A percentile compares a stretch with the other conserved stretches of the same genome.
phyloP scores from a whole-genome alignment of 2,888 invertebrate genomes.

The Coelopa pilipes region DNA sequence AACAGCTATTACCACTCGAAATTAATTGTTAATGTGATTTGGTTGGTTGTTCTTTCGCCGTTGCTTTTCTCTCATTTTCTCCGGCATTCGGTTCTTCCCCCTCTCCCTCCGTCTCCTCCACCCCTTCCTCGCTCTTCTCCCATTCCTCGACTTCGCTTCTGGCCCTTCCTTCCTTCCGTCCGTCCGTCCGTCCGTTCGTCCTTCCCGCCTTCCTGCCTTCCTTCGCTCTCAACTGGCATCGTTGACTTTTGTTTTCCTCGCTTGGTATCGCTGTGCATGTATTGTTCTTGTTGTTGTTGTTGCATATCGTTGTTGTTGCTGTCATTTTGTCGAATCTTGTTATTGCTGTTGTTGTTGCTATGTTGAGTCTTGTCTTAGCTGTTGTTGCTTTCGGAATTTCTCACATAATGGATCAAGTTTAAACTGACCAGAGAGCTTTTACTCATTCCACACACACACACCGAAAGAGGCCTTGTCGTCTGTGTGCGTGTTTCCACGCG shows the following conservation, averaged over 20 bases:
- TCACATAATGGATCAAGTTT: neutral
- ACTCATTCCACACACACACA: neutral
- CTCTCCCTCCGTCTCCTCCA: no score
- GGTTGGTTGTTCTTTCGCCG: conserved; percentile 48
- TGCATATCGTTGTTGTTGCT: no score
- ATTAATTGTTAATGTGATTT: conserved; percentile 58
- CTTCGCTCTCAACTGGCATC: no score
- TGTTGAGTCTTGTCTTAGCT: conserved; percentile 39
- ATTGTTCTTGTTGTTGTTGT: no score
- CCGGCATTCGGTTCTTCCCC: conserved; percentile 33
- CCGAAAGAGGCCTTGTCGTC: neutral
- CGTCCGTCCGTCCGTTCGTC: no score
- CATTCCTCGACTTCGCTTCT: conserved; percentile 44
- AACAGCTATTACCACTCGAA: conserved; percentile 43
- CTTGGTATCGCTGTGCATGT: no score
- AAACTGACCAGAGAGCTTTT: neutral
- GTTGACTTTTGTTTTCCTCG: no score
- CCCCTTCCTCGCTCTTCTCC: neutral
- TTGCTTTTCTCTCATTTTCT: conserved; percentile 42
- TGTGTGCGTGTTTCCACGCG: neutral
- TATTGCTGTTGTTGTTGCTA: conserved; percentile 28
- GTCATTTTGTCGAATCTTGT: no score
- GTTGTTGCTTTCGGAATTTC: neutral
- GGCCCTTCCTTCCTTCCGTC: no score
- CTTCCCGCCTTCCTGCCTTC: no score